Evolutionary conservation across 1,140 invertebrate genomes (phyloP), one percentile per base, ranked within the genome.

Genomic region (Chionoecetes opilio): DNA sequence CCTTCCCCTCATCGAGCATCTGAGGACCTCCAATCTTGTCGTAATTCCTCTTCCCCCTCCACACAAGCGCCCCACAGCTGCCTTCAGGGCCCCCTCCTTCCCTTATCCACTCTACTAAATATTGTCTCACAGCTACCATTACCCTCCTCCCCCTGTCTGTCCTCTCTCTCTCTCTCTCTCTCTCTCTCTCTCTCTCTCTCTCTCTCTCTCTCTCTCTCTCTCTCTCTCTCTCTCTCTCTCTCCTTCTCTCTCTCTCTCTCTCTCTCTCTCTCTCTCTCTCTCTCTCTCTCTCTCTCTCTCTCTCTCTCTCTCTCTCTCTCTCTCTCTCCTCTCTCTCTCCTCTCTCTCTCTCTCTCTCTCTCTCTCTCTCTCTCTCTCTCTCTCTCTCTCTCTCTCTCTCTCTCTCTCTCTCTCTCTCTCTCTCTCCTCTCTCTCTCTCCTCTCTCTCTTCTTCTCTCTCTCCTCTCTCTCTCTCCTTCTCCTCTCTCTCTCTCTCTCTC

Each of bases 181-280:
- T 89, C 35, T 89, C 37, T 41, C 37, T 41, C 87, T 89, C 37
- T 89, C 35, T 41, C 37, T 89, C 35, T 89, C 37, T 41, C 37
- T 37, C 37, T 41, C 37, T 41, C 35, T 89, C 37, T 41, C 37
- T 89, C 37, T 41, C 37, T 41, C 37, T 41, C 35, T 41, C 87
- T 89, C 37, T 41, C 37, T 89, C 37, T 89, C 35, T 89, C 37
- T 41, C 87, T 41, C 87, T 89, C 87, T 41, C 37, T 89, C 37
- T 89, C 87, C n/a, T n/a, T 89, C 37, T 41, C 87, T 41, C 37
- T 89, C 26, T 3, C 87, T 37, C 6, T 41, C n/a, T 17, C 21
- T 17, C n/a, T n/a, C n/a, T n/a, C n/a, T n/a, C n/a, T n/a, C 46
- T 53, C 46, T n/a, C n/a, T n/a, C n/a, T n/a, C n/a, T n/a, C n/a